Conservation (phyloP, 2,797 vertebrate species). For the Neopelma chrysocephalum region DNA sequence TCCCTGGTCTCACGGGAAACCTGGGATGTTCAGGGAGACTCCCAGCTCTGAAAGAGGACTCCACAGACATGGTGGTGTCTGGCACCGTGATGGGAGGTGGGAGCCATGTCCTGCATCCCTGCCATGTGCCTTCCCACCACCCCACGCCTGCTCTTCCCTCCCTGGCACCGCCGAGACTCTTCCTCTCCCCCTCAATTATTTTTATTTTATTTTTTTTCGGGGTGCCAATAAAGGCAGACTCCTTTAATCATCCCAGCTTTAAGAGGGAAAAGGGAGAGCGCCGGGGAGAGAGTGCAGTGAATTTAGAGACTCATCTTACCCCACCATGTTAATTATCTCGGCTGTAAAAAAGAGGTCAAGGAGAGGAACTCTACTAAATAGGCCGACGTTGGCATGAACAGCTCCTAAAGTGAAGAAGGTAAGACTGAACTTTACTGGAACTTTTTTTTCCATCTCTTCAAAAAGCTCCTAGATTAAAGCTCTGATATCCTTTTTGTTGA, state of each 20-base stretch:
- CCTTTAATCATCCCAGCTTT: slow-evolving; percentile 57
- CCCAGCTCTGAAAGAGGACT: background rate
- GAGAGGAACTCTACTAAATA: slow-evolving; percentile 73
- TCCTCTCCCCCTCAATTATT: slow-evolving; percentile 49
- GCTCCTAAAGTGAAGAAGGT: slow-evolving; percentile 68
- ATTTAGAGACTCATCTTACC: slow-evolving; percentile 54
- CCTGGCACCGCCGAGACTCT: background rate
- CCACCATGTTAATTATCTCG: slow-evolving; percentile 75
- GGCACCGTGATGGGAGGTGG: background rate
- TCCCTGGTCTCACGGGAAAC: background rate
- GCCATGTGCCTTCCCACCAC: background rate
- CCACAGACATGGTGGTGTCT: fast-evolving
- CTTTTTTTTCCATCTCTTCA: slow-evolving; percentile 79
- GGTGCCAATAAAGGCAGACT: slow-evolving; percentile 37
- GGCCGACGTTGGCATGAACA: slow-evolving; percentile 70
- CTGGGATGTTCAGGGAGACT: background rate
- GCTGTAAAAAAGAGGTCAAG: slow-evolving; percentile 68
- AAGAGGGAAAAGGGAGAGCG: slow-evolving; percentile 44
- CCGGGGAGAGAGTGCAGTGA: slow-evolving; percentile 67
- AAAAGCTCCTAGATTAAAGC: slow-evolving; percentile 79
- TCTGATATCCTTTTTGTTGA: slow-evolving; percentile 69
- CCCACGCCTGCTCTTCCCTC: background rate
- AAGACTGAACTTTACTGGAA: slow-evolving; percentile 76
- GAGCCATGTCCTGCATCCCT: background rate
- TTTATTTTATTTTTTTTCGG: slow-evolving; percentile 59